phyloP scores from a whole-genome alignment of 2,797 vertebrate genomes.

The Myotis vivesi region DNA sequence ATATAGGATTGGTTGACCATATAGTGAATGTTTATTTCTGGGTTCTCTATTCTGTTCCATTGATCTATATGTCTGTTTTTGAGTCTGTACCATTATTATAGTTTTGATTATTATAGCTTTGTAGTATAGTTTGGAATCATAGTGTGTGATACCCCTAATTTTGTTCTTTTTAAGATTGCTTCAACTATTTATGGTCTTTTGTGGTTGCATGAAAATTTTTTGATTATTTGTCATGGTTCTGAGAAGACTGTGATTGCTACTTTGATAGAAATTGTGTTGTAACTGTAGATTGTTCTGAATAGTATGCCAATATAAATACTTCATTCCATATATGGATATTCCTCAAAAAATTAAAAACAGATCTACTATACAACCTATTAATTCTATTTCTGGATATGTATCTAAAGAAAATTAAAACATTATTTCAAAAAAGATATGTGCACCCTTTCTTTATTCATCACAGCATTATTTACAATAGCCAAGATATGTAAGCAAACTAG shows the following conservation, averaged over 20 bases:
- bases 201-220: not conserved
- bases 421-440: not conserved
- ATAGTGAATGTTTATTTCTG: not conserved
- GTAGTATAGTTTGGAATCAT: not conserved
- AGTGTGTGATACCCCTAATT: not conserved
- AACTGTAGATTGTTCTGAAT: not conserved
- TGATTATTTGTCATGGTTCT: not conserved
- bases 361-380: not conserved
- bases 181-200: not conserved
- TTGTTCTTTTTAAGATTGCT: not conserved
- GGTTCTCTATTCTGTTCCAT: not conserved
- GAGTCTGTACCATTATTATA: not conserved
- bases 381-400: not conserved
- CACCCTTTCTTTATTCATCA: not conserved
- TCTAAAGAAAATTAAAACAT: not conserved
- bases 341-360: not conserved
- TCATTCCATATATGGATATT: not conserved
- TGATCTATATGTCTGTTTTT: not conserved
- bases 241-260: not conserved
- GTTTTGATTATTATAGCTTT: not conserved
- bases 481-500: not conserved
- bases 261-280: not conserved
- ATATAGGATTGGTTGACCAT: not conserved
- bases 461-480: not conserved
- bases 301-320: not conserved